Conservation (phyloP, 2,888 invertebrate species). For the Eilema depressum region DNA sequence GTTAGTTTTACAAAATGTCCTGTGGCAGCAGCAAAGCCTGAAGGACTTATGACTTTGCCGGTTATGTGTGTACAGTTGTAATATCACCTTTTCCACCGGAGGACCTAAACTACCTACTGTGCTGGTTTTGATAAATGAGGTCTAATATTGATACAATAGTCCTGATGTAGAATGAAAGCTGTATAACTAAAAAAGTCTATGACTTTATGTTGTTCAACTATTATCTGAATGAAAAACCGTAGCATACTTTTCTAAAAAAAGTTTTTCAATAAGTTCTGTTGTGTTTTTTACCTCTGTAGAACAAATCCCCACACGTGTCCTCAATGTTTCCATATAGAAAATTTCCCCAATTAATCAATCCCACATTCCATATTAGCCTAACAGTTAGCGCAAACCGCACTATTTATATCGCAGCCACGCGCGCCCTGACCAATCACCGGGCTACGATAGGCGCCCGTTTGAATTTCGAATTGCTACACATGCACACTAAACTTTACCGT, state of each 20-base stretch:
- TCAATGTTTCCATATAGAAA: conserved; percentile 28
- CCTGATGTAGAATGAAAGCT: no score
- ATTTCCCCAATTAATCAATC: conserved; percentile 61
- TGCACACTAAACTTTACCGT: conserved; percentile 55
- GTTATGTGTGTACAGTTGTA: no score
- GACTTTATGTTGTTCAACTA: no score
- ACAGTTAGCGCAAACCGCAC: conserved; percentile 75
- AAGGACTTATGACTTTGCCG: no score
- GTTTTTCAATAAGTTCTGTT: background rate
- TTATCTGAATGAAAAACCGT: no score
- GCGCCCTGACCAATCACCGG: conserved; percentile 84
- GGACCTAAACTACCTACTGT: no score
- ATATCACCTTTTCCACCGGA: no score
- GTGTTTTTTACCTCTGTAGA: conserved; percentile 27
- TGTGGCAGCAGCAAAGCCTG: no score
- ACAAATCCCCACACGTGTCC: conserved; percentile 36
- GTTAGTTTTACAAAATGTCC: no score
- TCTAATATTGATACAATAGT: no score
- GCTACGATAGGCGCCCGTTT: conserved; percentile 80
- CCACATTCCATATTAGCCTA: conserved; percentile 72
- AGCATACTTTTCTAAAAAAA: background rate
- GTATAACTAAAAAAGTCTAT: no score
- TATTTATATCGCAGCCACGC: conserved; percentile 82
- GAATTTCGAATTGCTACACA: conserved; percentile 78
- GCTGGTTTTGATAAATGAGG: no score